Evolutionary conservation across 2,797 vertebrate species (phyloP).

Genomic region (Scleropages formosus): DNA sequence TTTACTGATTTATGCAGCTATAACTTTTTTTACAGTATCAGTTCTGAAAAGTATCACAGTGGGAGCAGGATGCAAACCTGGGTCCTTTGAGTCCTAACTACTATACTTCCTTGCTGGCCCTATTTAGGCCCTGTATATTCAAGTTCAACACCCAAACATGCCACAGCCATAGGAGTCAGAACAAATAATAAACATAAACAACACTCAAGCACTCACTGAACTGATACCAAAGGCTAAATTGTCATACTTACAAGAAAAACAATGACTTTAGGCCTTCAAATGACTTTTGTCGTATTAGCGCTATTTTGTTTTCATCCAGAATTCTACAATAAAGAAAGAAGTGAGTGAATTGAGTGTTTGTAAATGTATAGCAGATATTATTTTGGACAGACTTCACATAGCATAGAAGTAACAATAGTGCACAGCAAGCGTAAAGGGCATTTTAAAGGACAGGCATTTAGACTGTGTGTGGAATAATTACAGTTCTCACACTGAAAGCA

Average conservation of each 20-base stretch:
- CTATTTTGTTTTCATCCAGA: slow-evolving; percentile 49
- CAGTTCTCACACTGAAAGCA: neutral
- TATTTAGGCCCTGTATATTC: too few species aligned
- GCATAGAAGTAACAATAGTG: neutral
- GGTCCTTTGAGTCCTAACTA: too few species aligned
- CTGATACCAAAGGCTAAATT: neutral
- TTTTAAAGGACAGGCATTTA: neutral
- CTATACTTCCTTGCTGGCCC: too few species aligned
- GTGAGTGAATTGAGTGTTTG: neutral
- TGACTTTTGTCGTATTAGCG: neutral
- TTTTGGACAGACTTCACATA: neutral
- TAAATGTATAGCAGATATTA: neutral
- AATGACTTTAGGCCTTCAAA: slow-evolving; percentile 48
- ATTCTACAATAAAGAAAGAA: slow-evolving; percentile 36
- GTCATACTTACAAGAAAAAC: slow-evolving; percentile 53
- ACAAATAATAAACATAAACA: neutral
- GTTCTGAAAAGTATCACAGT: too few species aligned
- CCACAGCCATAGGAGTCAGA: too few species aligned
- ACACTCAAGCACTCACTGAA: too few species aligned
- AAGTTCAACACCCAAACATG: too few species aligned
- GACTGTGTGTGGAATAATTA: neutral
- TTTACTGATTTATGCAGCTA: too few species aligned
- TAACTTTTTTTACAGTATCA: too few species aligned
- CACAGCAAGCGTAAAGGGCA: neutral
- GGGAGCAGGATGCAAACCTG: too few species aligned